Evolutionary conservation across 2,888 invertebrate genomes (phyloP).

Genomic region (Formica aserva): DNA sequence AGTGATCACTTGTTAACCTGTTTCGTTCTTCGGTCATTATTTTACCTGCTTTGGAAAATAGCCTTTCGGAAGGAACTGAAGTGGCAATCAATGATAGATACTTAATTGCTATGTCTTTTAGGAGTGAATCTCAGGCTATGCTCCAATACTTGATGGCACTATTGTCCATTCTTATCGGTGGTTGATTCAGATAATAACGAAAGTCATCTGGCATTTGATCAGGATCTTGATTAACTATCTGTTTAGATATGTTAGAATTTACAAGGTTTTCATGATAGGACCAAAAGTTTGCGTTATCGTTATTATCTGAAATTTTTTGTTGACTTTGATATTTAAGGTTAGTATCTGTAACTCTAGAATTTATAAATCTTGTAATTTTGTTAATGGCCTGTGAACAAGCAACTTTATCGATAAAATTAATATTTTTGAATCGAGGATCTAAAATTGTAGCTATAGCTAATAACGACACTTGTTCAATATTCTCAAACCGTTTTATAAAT

Average conservation of each 20-base stretch:
- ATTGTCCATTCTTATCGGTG: slow-evolving; percentile 2
- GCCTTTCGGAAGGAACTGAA: not conserved
- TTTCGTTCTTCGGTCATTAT: slow-evolving; percentile 6
- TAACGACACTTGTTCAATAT: slow-evolving; percentile 17
- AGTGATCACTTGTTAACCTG: not conserved
- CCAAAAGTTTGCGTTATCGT: not conserved
- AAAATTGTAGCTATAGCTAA: slow-evolving; percentile 28
- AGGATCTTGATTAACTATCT: not conserved
- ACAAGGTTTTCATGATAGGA: not conserved
- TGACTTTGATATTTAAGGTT: not conserved
- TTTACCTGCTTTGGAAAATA: slow-evolving; percentile 8
- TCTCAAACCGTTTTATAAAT: slow-evolving; percentile 15
- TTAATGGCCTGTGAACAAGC: slow-evolving; percentile 27
- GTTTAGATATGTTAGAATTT: not conserved
- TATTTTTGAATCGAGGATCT: slow-evolving; percentile 21
- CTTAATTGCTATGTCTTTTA: not conserved
- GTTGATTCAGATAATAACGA: slow-evolving; percentile 1
- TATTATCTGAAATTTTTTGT: not conserved
- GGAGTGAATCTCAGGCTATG: not conserved
- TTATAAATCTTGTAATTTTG: slow-evolving; percentile 20
- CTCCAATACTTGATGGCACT: not conserved
- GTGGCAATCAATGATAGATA: not conserved
- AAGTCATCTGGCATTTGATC: not conserved
- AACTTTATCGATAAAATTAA: slow-evolving; percentile 29
- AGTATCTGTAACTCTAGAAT: not conserved